These are phyloP conservation scores for Arctocebus calabarensis DNA, from an alignment of 2,797 vertebrate genomes.

Conservation along the genomic window DNA sequence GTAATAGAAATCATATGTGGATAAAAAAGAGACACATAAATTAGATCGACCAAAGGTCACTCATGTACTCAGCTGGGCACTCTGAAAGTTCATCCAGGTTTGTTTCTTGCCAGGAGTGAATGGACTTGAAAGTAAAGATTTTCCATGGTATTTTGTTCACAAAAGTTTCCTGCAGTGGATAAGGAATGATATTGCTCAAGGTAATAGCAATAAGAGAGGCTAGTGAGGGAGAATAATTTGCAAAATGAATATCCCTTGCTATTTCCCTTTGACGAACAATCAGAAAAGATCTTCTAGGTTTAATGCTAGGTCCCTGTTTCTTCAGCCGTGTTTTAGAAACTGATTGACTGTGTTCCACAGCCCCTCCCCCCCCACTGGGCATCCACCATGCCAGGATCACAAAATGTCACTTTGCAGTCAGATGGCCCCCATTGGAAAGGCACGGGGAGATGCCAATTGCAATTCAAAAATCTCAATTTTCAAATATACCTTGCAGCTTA, in stretches of 20 bases:
- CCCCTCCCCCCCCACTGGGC: not conserved
- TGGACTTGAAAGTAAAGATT: slow-evolving; percentile 79
- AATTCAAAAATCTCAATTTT: slow-evolving; percentile 78
- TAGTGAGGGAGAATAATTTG: slow-evolving; percentile 65
- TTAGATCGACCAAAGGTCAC: slow-evolving; percentile 81
- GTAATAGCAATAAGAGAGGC: slow-evolving; percentile 50
- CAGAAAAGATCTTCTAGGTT: slow-evolving; percentile 54
- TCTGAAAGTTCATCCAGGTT: slow-evolving; percentile 76
- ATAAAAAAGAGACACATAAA: slow-evolving; percentile 73
- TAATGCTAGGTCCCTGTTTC: slow-evolving; percentile 45
- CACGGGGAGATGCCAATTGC: slow-evolving; percentile 51
- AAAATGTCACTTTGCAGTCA: slow-evolving; percentile 80
- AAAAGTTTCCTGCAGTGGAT: slow-evolving; percentile 64
- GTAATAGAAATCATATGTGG: slow-evolving; percentile 66
- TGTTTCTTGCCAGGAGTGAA: slow-evolving; percentile 75
- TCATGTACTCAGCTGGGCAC: slow-evolving; percentile 73
- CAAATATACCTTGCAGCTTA: slow-evolving; percentile 73
- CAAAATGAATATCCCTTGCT: slow-evolving; percentile 61
- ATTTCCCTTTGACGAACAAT: slow-evolving; percentile 61
- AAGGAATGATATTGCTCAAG: slow-evolving; percentile 73
- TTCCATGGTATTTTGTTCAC: slow-evolving; percentile 79
- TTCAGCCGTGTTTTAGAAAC: slow-evolving; percentile 74
- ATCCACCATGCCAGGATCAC: slow-evolving; percentile 57
- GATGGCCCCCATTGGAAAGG: slow-evolving; percentile 62
- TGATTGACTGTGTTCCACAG: slow-evolving; percentile 59